Base-by-base conservation (phyloP, 1,140 invertebrate species). In the Catajapyx aquilonaris region DNA sequence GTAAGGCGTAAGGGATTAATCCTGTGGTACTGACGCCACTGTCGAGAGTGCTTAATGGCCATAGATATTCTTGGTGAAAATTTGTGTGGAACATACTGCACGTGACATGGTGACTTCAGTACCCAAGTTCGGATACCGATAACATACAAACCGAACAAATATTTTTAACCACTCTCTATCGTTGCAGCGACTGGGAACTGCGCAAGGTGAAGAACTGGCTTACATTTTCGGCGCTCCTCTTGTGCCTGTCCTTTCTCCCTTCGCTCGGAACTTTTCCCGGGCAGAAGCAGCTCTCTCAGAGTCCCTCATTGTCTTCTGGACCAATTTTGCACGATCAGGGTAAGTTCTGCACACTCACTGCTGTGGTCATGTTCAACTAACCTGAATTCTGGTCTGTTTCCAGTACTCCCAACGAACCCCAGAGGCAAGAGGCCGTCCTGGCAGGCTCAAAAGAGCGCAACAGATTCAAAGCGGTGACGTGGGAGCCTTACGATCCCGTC, bases 261-360 rank as follows among this genome's bases (percentile, higher is more conserved):
- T 81, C 53, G 71, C 72, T 0, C 67, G 62, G 40, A 81, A 83
- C 55, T 90, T 81, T 54, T 84, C 76, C 1, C 75, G 73, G 50
- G 64, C 69, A 9, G 85, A 93, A 58, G 61, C 75, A 31, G 69
- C 72, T 5, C 56, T 91, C n/a, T 75, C 81, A 1, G 80, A 87
- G 55, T 73, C 77, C 10, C 72, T 90, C 43, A 83, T 94, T 52
- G 68, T 78, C 34, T 87, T 77, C 51, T 75, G 86, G 45, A 73
- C 79, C 2, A 93, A 90, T 59, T 94, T 93, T 56, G 78, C 78
- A 1, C 80, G 77, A 59, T 77, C 72, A n/a, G 87, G 86, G 86
- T 91, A 62, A 73, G 71, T 66, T 11, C 28, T n/a, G 17, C 7
- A 13, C 7, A 28, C 13, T 9, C 13, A 28, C 13, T 28, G 23